Evolutionary conservation across 2,888 invertebrate genomes (phyloP), one percentile per base, ranked within the genome.

Genomic region (Mystacides longicornis): DNA sequence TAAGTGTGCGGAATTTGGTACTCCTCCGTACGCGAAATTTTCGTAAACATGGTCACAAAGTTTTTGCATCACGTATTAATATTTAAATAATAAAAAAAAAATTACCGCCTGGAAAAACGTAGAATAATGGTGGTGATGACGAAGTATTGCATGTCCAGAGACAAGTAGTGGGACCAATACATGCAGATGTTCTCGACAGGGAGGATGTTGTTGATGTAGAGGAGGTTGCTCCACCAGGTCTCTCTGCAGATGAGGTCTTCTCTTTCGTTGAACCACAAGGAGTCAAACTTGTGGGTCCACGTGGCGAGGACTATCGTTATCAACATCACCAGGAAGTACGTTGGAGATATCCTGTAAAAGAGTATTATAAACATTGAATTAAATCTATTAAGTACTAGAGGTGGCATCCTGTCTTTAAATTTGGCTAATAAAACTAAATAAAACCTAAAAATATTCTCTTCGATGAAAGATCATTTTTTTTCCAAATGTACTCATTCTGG

Each of bases 141-240:
- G 45, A 55, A 60, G 57, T 47, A 60, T 31, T 60, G 59, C 59
- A 60, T 57, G 23, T 60, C 59, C 23, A 55, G 52, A 20, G 56
- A 52, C 58, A 74, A 56, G 1, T 72, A 72, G 72, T 74, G 73
- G 18, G 71, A 71, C 74, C 74, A 74, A 27, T 69, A 71, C 53
- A 71, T 66, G 52, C 74, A 74, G 64, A 73, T 67, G 27, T 59
- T 37, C 51, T 23, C 51, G 4, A 33, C 33, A 23, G 55, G 60
- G 20, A 63, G 62, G 2, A 77, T 65, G 56, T 64, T 65, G 48
- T 65, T 64, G 2, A 65, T 64, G 33, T 47, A 61, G n/a, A 61
- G 47, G 2, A 61, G 9, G 49, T 61, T 78, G 62, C 75, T 67
- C 78, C 78, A 78, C 77, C 78, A 77, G 60, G 75, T 75, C 60